Conservation (phyloP, 1,140 invertebrate species). For the Leptopilina boulardi region DNA sequence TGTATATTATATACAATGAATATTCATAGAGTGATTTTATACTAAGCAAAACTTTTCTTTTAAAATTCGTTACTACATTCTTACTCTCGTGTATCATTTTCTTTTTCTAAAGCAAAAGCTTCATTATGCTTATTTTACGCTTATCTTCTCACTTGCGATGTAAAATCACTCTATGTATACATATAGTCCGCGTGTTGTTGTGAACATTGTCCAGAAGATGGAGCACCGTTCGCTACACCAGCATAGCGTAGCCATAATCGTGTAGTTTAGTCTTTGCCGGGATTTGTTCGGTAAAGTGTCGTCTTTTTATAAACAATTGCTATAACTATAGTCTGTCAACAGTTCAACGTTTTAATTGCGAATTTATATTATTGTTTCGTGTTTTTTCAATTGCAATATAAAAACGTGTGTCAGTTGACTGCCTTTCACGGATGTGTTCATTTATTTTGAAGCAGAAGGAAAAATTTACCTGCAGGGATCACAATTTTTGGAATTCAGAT, state of each 20-base stretch:
- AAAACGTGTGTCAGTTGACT: background rate
- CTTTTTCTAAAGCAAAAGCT: no score
- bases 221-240: constrained; percentile 33
- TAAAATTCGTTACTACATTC: no score
- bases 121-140: no score
- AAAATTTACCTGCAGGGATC: background rate
- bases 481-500: background rate
- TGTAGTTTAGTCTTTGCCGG: constrained; percentile 58
- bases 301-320: background rate
- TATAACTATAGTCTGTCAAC: background rate
- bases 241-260: background rate
- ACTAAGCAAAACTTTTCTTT: no score
- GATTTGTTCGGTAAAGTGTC: constrained; percentile 56
- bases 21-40: background rate
- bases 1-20: background rate
- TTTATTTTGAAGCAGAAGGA: background rate
- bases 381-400: background rate
- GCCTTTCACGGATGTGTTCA: background rate
- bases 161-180: no score
- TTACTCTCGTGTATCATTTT: no score
- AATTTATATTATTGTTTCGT: background rate
- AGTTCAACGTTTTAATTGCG: background rate
- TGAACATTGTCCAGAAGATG: constrained; percentile 43
- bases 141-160: no score
- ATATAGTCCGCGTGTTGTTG: constrained; percentile 54